A percentile compares a stretch with the other conserved stretches of the same genome.
Conservation (phyloP, 2,888 invertebrate species). For the Escarpia spicata region DNA sequence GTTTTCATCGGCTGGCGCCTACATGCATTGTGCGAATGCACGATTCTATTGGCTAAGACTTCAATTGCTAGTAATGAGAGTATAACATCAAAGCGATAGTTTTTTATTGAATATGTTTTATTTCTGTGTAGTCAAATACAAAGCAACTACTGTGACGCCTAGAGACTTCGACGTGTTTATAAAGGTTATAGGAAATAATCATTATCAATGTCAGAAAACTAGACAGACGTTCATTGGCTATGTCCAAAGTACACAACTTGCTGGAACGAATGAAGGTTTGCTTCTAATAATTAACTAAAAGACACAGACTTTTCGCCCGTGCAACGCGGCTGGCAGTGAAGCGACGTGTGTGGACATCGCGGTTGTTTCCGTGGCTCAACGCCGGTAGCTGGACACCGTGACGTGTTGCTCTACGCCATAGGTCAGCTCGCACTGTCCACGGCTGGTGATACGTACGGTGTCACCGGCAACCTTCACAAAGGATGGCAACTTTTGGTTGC, state of each 20-base stretch:
- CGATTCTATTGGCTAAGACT: no score
- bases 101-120: neutral
- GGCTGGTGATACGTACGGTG: neutral
- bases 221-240: no score
- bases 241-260: no score
- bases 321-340: no score
- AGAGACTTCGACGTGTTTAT: no score
- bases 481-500: neutral
- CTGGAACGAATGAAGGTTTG: neutral
- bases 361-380: neutral
- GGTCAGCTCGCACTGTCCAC: neutral
- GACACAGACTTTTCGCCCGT: neutral
- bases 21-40: no score
- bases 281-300: neutral
- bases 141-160: neutral
- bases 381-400: neutral
- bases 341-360: neutral
- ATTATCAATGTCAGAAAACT: neutral
- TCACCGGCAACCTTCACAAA: neutral
- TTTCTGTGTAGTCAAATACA: neutral
- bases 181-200: neutral
- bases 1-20: no score
- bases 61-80: no score
- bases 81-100: no score
- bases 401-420: neutral